A percentile compares a stretch with the other conserved stretches of the same genome.
Conservation (phyloP, 2,888 invertebrate species). For the Spisula subtruncata region DNA sequence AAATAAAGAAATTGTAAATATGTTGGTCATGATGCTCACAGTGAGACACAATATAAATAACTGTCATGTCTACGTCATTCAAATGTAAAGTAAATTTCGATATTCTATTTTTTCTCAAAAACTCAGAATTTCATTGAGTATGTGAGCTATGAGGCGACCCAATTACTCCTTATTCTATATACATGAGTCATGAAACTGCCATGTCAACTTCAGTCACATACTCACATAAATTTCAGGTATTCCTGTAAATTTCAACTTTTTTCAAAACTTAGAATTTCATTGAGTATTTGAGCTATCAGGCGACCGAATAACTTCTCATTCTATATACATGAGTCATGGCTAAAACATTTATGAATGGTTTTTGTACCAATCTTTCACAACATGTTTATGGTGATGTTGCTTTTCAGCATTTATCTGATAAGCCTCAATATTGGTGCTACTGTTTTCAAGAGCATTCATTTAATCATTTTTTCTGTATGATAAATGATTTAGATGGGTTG, state of each 20-base stretch:
- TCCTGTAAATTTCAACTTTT: neutral
- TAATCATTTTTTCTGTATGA: neutral
- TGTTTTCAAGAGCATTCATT: neutral
- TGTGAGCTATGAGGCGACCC: neutral
- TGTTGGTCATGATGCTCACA: too few relatives aligned
- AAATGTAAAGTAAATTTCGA: neutral
- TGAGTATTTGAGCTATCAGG: neutral
- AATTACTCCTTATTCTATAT: neutral
- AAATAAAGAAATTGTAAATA: too few relatives aligned
- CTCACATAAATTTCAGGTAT: too few relatives aligned
- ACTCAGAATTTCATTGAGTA: neutral
- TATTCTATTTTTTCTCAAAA: neutral
- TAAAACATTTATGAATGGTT: neutral
- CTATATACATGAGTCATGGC: neutral
- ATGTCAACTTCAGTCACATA: too few relatives aligned
- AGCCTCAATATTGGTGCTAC: neutral
- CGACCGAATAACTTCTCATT: neutral
- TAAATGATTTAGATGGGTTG: too few relatives aligned
- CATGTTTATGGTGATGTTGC: neutral
- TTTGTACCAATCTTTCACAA: neutral
- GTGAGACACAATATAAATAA: too few relatives aligned
- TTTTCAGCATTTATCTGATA: conserved; percentile 11
- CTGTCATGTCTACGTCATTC: neutral
- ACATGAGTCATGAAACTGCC: neutral
- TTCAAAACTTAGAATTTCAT: neutral